Base-by-base conservation (phyloP, 2,888 invertebrate genomes). In the Cantharis nigra region DNA sequence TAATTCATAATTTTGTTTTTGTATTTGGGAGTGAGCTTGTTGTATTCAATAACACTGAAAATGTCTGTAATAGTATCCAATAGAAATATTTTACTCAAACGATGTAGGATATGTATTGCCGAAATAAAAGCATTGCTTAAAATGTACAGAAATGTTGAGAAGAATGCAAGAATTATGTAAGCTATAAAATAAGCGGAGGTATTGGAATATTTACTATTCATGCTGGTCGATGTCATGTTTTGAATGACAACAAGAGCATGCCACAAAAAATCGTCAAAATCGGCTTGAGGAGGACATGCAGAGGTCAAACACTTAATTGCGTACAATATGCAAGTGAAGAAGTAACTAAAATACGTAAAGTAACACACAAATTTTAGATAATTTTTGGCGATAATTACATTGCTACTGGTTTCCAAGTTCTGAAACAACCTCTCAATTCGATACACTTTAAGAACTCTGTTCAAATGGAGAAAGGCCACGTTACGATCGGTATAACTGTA, bases 381-480 rank as follows among this genome's bases (percentile, higher is more conserved):
- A n/a, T n/a, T 23, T 13, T 3, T 11, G 3, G n/a, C 9, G 11
- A 67, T 26, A 11, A 64, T 16, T 5, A 1, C n/a, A 26, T 23
- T 26, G 2, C 5, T 13, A 7, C 9, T 2, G 16, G 7, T 3
- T 3, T 64, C 7, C 18, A 20, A 11, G 0, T 3, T 23, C 11
- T 18, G 4, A 5, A 23, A 67, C 23, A 9, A 63, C 9, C 14
- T 63, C 3, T 64, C 30, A 1, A 81, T 71, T 26, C 72, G 73
- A 76, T 77, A 79, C 18, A 81, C n/a, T 69, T 82, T 82, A 9
- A 81, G 49, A 13, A 78, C 63, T 9, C 80, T 63, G 69, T 82
- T 82, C 13, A 80, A 63, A 9, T 79, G 75, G 18, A 80, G 70
- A 9, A 74, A n/a, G 4, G 77, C 76, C 5, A n/a, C 18, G 13